Base-by-base conservation (phyloP, 2,888 invertebrate species). In the Salpingus planirostris region DNA sequence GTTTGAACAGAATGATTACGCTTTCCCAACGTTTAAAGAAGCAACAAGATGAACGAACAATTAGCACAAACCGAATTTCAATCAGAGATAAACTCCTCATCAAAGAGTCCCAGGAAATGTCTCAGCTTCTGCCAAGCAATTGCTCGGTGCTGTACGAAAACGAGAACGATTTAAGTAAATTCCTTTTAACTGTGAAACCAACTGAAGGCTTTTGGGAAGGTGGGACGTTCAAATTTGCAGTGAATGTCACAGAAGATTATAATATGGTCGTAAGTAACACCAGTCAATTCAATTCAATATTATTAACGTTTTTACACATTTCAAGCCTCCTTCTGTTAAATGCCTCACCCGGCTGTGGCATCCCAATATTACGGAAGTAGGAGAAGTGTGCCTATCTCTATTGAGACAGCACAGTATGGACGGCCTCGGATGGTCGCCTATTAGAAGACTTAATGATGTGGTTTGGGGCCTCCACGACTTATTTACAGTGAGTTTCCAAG, bases 321-420 rank as follows among this genome's bases (percentile, higher is more conserved):
- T 7, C 23, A 23, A 92, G 90, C 95, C 93, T 30, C 95, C 95
- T 10, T 74, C 76, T 67, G 93, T 93, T 3, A 87, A 82, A 63
- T 95, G 95, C 62, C 60, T 77, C 40, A 95, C 95, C n/a, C 78
- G 81, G 57, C 66, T 95, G 26, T 95, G 93, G 91, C 95, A 96
- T 68, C 95, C 95, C 4, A 96, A 96, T 64, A 95, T 96, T 44
- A 90, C 80, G 52, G 87, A 90, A 55, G 55, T 51, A 32, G 95
- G 95, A 10, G 88, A 90, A 52, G 89, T 95, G 13, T 96, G 95
- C 62, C 67, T 96, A 21, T 93, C 92, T 24, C 69, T 96, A 29
- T 68, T 96, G 35, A 69, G 95, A 36, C 86, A 89, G 62, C 92
- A 84, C 49, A 91, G 92, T 31, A 82, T 93, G 46, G 95, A 95